Base-by-base conservation (phyloP, 2,113 vertebrate genomes). In the Cervus canadensis region DNA sequence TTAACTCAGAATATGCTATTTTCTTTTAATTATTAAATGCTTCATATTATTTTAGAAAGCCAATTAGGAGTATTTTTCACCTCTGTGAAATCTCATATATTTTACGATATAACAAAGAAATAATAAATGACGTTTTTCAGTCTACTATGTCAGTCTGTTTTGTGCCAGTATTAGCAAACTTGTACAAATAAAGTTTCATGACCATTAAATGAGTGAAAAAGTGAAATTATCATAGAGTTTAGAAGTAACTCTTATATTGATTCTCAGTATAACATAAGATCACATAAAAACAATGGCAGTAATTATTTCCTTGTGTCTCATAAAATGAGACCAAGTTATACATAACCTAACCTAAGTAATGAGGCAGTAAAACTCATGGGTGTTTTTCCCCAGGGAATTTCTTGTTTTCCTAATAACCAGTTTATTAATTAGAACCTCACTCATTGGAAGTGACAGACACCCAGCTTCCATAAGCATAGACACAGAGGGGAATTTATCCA, bases 261-360 rank as follows among this genome's bases (percentile, higher is more conserved):
- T 89, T 95, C 76, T 95, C 50, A 52, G 9, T 87, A 28, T 45
- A 93, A 57, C 87, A 48, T 95, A 96, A 82, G 43, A 23, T 87
- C 91, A 57, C n/a, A 43, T 50, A 19, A 74, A 82, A 92, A 74
- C 43, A 36, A 40, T 43, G 45, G 40, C 74, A 40, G 30, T 93
- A 64, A 79, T 94, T 62, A 90, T 96, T 97, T 97, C 26, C 59
- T 94, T 36, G 36, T 33, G 16, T 82, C 28, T 95, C 92, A 87
- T 96, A 94, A 97, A 82, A 92, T 79, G 57, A 93, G 56, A 43
- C 57, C 89, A 95, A 67, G 76, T 93, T 84, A 43, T 21, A 56
- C 10, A 33, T 87, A 83, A 74, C 59, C 36, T 71, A 74, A 94
- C 48, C 15, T 52, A 86, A 92, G 50, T 89, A 86, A 94, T 92